Conservation (phyloP, 2,797 vertebrate species). For the Peromyscus nudipes region DNA sequence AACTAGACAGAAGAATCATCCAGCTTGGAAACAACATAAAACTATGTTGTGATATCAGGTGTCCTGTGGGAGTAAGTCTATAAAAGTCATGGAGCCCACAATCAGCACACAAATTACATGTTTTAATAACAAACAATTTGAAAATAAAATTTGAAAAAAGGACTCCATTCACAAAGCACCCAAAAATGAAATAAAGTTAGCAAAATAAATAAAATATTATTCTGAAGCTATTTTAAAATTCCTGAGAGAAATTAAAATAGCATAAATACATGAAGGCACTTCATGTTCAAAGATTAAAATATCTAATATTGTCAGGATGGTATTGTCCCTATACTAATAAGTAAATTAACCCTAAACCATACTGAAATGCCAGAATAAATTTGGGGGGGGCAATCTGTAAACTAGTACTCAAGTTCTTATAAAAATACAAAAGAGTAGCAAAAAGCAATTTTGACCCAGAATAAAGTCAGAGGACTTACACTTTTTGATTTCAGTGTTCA, state of each 20-base stretch:
- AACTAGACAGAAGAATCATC: not conserved
- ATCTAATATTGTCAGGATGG: not conserved
- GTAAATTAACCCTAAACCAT: not conserved
- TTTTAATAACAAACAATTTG: not conserved
- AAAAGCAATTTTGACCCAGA: not conserved
- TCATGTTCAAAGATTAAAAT: not conserved
- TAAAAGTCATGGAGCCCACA: not conserved
- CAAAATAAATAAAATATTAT: not conserved
- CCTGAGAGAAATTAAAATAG: not conserved
- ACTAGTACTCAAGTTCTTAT: not conserved
- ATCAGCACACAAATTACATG: not conserved
- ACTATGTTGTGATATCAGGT: not conserved
- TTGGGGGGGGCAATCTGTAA: not conserved
- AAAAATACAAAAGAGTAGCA: not conserved
- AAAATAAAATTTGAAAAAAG: not conserved
- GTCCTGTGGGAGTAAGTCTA: not conserved
- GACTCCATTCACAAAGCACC: not conserved
- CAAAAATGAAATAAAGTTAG: not conserved
- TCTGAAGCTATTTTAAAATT: not conserved
- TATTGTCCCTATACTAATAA: not conserved
- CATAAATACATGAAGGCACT: not conserved
- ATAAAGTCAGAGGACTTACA: not conserved
- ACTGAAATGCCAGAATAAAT: not conserved
- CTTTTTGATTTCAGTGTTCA: not conserved
- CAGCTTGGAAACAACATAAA: not conserved